Evolutionary conservation across 2,797 vertebrate species (phyloP), one percentile per base, ranked within the genome.

Genomic region (Epinephelus malabaricus): DNA sequence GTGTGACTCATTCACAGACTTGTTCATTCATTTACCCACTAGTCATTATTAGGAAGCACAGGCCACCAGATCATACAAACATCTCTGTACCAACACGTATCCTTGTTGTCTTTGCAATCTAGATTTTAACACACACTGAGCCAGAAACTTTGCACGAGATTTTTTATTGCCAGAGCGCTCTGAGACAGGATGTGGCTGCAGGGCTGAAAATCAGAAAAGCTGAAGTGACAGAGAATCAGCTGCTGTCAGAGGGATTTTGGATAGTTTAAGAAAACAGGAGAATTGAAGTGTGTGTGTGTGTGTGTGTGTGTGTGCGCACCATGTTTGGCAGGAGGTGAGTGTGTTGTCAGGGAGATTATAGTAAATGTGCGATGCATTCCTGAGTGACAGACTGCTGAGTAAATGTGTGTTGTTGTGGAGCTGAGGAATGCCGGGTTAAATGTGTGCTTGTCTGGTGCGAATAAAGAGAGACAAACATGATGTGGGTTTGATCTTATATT

Each of bases 291-390:
- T 30, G 27, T 30, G 27, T 30, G 27, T 30, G 27, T 30, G 27
- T 30, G 27, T 30, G 27, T 27, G 27, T 27, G 27, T 27, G 27
- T 27, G 27, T 27, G 68, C 12, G 38, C 47, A 49, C 23, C 56
- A n/a, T 46, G 67, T 81, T 69, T 83, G 69, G 76, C 84, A 84
- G 34, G 23, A 73, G 77, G 65, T 67, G 69, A 85, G 59, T 12
- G 74, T 66, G 75, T 88, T 91, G 88, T 89, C 83, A 70, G 77
- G 62, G 56, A 81, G 70, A 87, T 84, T 79, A 60, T 69, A 51
- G 69, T 58, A 58, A 85, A 73, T 79, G 79, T 76, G 79, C 27
- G 40, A 59, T 13, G 18, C 74, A 81, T 85, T 90, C 86, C 82
- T 77, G 81, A 78, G 71, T 76, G 83, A 79, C 82, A 87, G 58